phyloP scores from a whole-genome alignment of 1,140 invertebrate genomes.

The Micrasema minimum region DNA sequence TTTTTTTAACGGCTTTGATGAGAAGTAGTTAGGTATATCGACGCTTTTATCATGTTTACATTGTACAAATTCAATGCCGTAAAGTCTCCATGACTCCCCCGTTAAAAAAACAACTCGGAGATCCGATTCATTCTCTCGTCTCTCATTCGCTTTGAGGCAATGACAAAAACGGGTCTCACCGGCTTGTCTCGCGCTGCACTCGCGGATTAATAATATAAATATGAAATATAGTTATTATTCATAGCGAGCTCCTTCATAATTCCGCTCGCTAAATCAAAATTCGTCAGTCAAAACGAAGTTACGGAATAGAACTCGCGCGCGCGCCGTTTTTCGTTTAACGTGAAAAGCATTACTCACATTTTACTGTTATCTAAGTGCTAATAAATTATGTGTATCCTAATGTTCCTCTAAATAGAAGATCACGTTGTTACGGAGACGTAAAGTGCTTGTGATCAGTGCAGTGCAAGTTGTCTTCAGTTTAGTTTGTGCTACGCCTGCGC shows the following conservation, averaged over 20 bases:
- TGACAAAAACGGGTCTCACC: constrained; percentile 16
- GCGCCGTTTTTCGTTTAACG: neutral
- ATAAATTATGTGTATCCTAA: constrained; percentile 1
- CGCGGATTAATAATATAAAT: neutral
- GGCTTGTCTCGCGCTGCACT: constrained; percentile 22
- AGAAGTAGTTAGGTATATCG: no score
- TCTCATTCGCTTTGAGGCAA: constrained; percentile 13
- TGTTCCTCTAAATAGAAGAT: constrained; percentile 1
- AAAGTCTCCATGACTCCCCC: no score
- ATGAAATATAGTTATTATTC: constrained; percentile 8
- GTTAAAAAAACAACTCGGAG: neutral
- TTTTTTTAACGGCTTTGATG: no score
- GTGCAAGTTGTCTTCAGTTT: neutral
- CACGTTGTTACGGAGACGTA: constrained; percentile 7
- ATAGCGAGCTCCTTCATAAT: neutral
- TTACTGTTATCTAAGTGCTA: constrained; percentile 4
- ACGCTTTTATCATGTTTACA: no score
- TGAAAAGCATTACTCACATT: constrained; percentile 1
- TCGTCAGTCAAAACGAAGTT: neutral
- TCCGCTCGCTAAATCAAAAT: neutral
- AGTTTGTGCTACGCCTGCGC: constrained; percentile 25
- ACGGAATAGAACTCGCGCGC: neutral
- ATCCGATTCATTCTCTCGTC: neutral
- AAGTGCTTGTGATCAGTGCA: neutral
- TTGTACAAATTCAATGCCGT: no score